phyloP scores from a whole-genome alignment of 2,797 vertebrate species.

The Sylvia borin region DNA sequence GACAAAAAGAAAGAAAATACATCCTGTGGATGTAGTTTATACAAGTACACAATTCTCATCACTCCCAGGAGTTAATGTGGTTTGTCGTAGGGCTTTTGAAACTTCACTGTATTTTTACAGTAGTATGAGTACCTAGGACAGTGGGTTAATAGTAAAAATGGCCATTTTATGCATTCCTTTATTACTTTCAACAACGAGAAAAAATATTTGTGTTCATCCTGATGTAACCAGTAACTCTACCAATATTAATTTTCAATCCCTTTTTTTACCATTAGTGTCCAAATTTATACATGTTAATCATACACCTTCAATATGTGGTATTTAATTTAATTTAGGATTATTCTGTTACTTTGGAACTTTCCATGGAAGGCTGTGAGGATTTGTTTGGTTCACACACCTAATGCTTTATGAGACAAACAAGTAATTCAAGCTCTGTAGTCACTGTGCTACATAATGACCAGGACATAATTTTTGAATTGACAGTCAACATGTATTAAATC shows the following conservation, averaged over 20 bases:
- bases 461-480: slow-evolving; percentile 71
- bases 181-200: background rate
- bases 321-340: slow-evolving; percentile 8
- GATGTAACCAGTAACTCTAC: background rate
- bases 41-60: background rate
- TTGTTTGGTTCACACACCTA: slow-evolving; percentile 10
- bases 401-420: slow-evolving; percentile 68
- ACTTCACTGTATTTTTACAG: background rate
- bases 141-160: background rate
- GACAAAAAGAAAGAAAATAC: background rate
- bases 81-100: background rate
- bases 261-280: background rate
- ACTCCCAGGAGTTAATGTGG: background rate
- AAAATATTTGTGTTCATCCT: background rate
- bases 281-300: background rate
- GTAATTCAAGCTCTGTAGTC: slow-evolving; percentile 55
- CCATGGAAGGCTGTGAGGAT: background rate
- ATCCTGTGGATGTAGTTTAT: background rate
- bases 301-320: background rate
- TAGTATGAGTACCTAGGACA: background rate
- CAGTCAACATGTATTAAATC: slow-evolving; percentile 67
- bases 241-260: background rate
- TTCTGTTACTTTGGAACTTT: slow-evolving; percentile 45
- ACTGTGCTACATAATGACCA: slow-evolving; percentile 9
- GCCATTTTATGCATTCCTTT: background rate